Evolutionary conservation across 2,888 invertebrate genomes (phyloP), one percentile per base, ranked within the genome.

Genomic region (Oconnorella tubifera): DNA sequence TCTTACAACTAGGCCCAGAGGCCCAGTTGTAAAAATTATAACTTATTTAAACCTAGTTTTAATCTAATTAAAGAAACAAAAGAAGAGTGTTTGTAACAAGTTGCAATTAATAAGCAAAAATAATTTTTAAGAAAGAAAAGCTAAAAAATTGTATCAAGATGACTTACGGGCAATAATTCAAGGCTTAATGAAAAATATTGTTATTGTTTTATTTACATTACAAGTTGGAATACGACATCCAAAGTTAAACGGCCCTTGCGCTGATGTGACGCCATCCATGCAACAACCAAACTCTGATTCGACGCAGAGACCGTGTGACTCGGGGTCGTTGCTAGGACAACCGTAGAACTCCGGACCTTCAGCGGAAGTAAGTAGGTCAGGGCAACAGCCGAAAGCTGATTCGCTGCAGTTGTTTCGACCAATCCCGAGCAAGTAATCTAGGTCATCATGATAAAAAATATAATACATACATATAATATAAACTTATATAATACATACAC

Each of bases 241-340:
- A 75, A 88, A 84, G 66, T 91, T 92, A 77, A 91, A 89, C 23
- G 88, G 68, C 29, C 75, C 83, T 56, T 70, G 72, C 25, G 95
- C 93, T 1, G 89, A 86, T 51, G 88, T 86, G 74, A 90, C 87
- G 77, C 92, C 91, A 77, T 97, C 95, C 0, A 90, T 90, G 76
- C 94, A 95, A 78, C 94, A 95, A 1, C 94, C 94, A 76, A 89
- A 94, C 4, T 93, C 83, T 0, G 90, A 89, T 75, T 89, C 89
- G 0, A 68, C 40, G 57, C 72, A 73, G 4, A 53, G 14, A 3
- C 68, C 69, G 4, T 33, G 51, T 1, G 66, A 63, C 29, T 64
- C 65, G 25, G 60, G 59, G 50, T 69, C 70, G 33, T 23, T 33
- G 4, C 51, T 51, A 4, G 64, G 66, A 53, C 72, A 71, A 56